Percentiles rank a stretch among this genome's conserved stretches.
Conservation (phyloP, 2,113 vertebrate species). For the Bufo bufo region DNA sequence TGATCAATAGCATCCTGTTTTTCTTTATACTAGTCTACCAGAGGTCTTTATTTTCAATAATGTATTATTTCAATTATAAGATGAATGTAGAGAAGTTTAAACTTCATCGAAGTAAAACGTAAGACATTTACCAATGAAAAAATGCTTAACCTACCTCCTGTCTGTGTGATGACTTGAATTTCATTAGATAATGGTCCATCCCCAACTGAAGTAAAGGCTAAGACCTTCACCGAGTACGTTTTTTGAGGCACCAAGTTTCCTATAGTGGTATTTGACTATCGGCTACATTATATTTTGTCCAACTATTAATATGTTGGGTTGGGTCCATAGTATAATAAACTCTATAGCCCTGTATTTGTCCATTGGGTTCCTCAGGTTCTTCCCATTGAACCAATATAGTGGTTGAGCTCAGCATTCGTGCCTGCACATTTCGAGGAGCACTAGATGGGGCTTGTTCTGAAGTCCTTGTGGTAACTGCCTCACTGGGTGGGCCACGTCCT, state of each 20-base stretch:
- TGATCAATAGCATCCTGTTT: too few species aligned
- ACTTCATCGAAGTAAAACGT: too few species aligned
- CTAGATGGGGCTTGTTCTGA: slow-evolving; percentile 97
- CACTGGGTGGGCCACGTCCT: slow-evolving; percentile 90
- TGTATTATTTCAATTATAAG: too few species aligned
- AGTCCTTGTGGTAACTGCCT: slow-evolving; percentile 91
- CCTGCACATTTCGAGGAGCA: slow-evolving; percentile 90
- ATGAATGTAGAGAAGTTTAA: too few species aligned
- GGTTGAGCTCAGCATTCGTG: slow-evolving; percentile 94
- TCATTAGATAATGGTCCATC: slow-evolving; percentile 95
- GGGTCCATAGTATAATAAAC: slow-evolving; percentile 97
- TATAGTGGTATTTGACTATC: slow-evolving; percentile 92
- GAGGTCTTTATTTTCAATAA: too few species aligned
- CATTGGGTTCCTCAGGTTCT: slow-evolving; percentile 95
- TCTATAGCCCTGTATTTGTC: slow-evolving; percentile 96
- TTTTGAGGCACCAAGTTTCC: slow-evolving; percentile 92
- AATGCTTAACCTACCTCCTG: slow-evolving; percentile 83
- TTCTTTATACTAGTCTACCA: too few species aligned
- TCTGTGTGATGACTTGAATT: slow-evolving; percentile 97
- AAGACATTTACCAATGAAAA: neutral
- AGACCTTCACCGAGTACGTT: slow-evolving; percentile 94
- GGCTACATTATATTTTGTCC: slow-evolving; percentile 96
- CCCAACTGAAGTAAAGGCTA: slow-evolving; percentile 97
- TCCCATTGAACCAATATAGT: slow-evolving; percentile 98
- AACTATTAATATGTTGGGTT: slow-evolving; percentile 87